Conservation (phyloP, 2,113 vertebrate genomes). For the Mus spicilegus region DNA sequence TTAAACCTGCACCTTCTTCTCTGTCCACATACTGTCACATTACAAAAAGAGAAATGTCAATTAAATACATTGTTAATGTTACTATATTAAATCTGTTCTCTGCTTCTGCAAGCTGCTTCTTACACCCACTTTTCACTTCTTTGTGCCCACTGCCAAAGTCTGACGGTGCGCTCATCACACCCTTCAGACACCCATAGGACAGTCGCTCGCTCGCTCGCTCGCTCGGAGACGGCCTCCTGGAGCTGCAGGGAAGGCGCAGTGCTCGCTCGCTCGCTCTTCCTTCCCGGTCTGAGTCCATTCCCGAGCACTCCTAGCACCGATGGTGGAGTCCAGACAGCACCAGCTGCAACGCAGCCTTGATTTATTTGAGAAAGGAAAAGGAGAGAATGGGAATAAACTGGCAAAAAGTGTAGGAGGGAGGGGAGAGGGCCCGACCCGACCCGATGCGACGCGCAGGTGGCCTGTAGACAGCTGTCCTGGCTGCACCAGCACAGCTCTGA, state of each 20-base stretch:
- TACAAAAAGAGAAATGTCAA: conserved; percentile 93
- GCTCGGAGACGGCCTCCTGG: conserved; percentile 86
- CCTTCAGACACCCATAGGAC: conserved; percentile 73
- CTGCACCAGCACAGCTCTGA: conserved; percentile 85
- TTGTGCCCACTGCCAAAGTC: conserved; percentile 82
- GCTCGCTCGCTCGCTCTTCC: conserved; percentile 41
- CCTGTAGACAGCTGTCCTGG: conserved; percentile 83
- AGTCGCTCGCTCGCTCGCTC: conserved; percentile 84
- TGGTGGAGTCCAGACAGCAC: conserved; percentile 89
- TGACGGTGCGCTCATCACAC: conserved; percentile 74
- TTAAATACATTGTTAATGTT: conserved; percentile 93
- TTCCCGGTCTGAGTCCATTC: conserved; percentile 85
- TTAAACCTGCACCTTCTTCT: conserved; percentile 89
- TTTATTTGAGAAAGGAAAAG: conserved; percentile 76
- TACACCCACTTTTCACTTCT: conserved; percentile 82
- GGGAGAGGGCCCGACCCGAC: not conserved
- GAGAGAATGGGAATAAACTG: conserved; percentile 38
- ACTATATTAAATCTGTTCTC: conserved; percentile 90
- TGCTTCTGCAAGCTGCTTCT: conserved; percentile 84
- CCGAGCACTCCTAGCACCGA: conserved; percentile 88
- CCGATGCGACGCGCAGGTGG: conserved; percentile 79
- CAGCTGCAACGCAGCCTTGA: conserved; percentile 88
- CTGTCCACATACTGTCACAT: conserved; percentile 90
- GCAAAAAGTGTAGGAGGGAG: not conserved
- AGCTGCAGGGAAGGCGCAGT: conserved; percentile 81